These are phyloP conservation scores for Chionoecetes opilio DNA, from an alignment of 1,140 invertebrate species.

Conservation along the genomic window DNA sequence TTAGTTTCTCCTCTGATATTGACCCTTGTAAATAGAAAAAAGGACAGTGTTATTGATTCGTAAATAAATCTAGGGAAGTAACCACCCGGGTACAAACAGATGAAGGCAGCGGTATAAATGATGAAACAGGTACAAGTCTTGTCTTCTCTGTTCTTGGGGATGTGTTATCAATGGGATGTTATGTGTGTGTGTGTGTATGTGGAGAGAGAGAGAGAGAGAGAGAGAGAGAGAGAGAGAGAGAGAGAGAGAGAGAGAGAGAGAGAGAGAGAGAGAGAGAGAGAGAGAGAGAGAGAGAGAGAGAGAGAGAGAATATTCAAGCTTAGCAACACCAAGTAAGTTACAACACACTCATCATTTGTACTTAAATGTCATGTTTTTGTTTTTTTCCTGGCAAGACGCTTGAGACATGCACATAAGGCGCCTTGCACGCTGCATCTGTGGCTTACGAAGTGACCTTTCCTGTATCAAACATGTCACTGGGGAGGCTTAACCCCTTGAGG, in stretches of 20 bases:
- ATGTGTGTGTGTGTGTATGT: too few species aligned
- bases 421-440: too few species aligned
- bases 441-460: too few species aligned
- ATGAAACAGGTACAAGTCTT: not conserved
- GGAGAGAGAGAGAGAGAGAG: not conserved
- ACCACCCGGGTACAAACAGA: not conserved
- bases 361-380: too few species aligned
- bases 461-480: too few species aligned
- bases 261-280: slow-evolving; percentile 34
- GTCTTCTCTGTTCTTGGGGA: not conserved
- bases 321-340: too few species aligned
- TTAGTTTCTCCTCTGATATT: not conserved
- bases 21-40: not conserved
- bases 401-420: too few species aligned
- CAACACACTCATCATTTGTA: too few species aligned
- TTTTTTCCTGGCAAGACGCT: too few species aligned
- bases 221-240: not conserved
- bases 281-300: slow-evolving; percentile 38
- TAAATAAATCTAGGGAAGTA: not conserved
- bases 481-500: too few species aligned
- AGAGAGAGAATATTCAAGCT: too few species aligned
- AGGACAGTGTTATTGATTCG: not conserved
- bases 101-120: not conserved
- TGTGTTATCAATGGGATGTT: slow-evolving; percentile 2
- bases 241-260: slow-evolving; percentile 5